Base-by-base conservation (phyloP, 1,140 invertebrate species). In the Elymnias hypermnestra region DNA sequence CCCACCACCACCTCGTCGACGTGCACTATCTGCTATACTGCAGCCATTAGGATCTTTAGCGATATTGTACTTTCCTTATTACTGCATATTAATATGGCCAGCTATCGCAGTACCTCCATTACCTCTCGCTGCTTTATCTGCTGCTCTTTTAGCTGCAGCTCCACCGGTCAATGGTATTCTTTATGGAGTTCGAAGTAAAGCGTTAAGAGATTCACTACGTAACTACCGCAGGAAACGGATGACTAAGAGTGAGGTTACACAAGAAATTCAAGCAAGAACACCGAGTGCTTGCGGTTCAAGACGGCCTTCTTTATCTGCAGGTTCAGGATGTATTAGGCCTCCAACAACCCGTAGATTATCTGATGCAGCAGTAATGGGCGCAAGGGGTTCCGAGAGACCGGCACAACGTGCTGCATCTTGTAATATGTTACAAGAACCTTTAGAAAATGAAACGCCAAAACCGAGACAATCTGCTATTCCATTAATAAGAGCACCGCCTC, bases 161-260 rank as follows among this genome's bases (percentile, higher is more conserved):
- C 91, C 93, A 5, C 89, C 90, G 0, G 86, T 94, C 17, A 94
- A 95, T 62, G 91, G 90, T 2, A 88, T 94, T 14, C 78, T 95
- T 5, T 94, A 95, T 72, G 93, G 93, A 10, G 87, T 94, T 28
- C 92, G 93, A 67, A 94, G 91, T 64, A 90, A 91, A 74, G 88
- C 88, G 0, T 70, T 93, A 7, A 86, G 90, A 51, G 90, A 92
- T 66, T 92, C 92, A 18, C 90, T 95, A 43, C 88, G 92, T 54
- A 94, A 94, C 60, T 94, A 94, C 65, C 91, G 92, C 88, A 84
- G 93, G n/a, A 94, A 94, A 78, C 90, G 94, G 75, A 89, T 93
- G 71, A 93, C 92, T 0, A 93, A 93, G 66, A 92, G 90, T 55
- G 92, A 94, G 67, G 87, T 94, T 19, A 91, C 93, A 53, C 91